Evolutionary conservation across 2,888 invertebrate species (phyloP).

Genomic region (Bellardia pandia): DNA sequence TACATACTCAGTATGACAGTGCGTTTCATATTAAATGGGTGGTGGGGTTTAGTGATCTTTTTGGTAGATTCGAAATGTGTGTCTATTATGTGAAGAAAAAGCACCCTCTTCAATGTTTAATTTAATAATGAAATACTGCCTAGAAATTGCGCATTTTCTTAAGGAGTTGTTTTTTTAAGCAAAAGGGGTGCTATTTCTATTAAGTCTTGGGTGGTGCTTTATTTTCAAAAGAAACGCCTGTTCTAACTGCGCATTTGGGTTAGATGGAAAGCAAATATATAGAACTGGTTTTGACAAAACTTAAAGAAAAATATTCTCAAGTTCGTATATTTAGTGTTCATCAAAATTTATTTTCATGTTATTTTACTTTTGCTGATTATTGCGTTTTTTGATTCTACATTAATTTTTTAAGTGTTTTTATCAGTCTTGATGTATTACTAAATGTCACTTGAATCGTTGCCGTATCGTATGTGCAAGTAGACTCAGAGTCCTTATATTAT

Average conservation of each 20-base stretch:
- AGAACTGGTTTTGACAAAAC: constrained; percentile 38
- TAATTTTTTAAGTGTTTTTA: too few species aligned
- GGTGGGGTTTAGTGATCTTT: constrained; percentile 61
- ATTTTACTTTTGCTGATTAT: too few species aligned
- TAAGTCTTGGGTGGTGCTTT: constrained; percentile 59
- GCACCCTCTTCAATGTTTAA: constrained; percentile 57
- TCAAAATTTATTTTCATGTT: too few species aligned
- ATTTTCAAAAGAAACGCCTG: constrained; percentile 36
- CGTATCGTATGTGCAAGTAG: too few species aligned
- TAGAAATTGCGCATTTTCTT: constrained; percentile 69
- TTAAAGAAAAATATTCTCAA: not conserved
- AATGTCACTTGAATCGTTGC: too few species aligned
- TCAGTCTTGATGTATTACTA: too few species aligned
- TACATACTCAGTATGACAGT: not conserved
- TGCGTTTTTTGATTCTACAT: too few species aligned
- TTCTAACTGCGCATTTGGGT: constrained; percentile 65
- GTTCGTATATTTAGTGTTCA: too few species aligned
- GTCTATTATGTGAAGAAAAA: constrained; percentile 23
- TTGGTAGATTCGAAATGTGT: not conserved
- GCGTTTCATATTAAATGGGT: constrained; percentile 43
- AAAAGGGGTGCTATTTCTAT: constrained; percentile 36
- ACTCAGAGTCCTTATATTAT: too few species aligned
- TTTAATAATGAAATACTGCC: constrained; percentile 28
- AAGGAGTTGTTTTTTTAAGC: not conserved
- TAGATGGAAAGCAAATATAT: constrained; percentile 8